Evolutionary conservation across 2,113 vertebrate species (phyloP).

Genomic region (Nycticorax nycticorax): DNA sequence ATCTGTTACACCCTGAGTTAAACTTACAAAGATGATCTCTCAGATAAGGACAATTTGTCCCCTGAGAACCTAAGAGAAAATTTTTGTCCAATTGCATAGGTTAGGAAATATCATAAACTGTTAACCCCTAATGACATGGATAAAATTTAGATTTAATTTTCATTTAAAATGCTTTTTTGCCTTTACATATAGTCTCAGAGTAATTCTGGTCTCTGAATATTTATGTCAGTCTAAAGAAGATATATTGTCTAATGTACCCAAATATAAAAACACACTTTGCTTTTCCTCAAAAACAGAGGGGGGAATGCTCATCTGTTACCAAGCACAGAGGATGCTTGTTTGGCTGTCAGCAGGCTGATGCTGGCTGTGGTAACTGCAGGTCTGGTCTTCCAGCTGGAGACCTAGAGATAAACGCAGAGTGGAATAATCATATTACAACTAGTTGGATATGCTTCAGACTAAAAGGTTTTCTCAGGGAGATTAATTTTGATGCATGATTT

Average conservation of each 20-base stretch:
- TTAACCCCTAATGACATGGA: background rate
- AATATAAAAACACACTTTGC: background rate
- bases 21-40: background rate
- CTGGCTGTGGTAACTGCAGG: background rate
- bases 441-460: background rate
- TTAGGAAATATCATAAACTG: background rate
- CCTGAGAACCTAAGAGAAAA: background rate
- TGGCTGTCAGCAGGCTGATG: background rate
- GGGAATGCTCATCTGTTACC: background rate
- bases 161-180: background rate
- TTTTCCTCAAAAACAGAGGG: background rate
- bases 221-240: background rate
- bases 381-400: slow-evolving; percentile 2
- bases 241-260: background rate
- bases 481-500: background rate
- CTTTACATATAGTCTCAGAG: background rate
- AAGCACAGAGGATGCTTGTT: background rate
- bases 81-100: background rate
- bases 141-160: background rate
- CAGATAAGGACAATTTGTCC: background rate
- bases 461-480: background rate
- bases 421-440: slow-evolving; percentile 32
- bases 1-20: background rate
- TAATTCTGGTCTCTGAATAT: background rate
- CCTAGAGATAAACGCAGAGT: background rate